Conservation (phyloP, 2,797 vertebrate species). For the Cuniculus paca region DNA sequence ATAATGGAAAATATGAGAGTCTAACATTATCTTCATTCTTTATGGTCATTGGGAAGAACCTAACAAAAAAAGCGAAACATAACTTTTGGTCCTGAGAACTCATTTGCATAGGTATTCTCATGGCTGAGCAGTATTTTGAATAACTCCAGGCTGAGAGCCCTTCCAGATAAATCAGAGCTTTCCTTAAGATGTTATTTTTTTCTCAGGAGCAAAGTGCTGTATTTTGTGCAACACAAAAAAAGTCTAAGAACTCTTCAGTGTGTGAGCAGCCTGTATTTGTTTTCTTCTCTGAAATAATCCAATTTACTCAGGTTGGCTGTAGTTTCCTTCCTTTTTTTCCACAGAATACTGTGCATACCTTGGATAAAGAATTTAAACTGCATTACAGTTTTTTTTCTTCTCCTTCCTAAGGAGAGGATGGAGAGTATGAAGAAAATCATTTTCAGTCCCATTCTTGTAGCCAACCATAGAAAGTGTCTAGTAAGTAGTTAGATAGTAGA, state of each 20-base stretch:
- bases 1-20: background rate
- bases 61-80: background rate
- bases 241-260: background rate
- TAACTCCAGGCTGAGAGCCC: slow-evolving; percentile 10
- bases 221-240: background rate
- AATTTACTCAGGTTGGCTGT: background rate
- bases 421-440: background rate
- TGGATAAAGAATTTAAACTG: background rate
- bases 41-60: background rate
- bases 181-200: slow-evolving; percentile 37
- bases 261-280: slow-evolving; percentile 14
- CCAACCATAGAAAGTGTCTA: background rate
- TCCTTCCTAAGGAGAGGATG: background rate
- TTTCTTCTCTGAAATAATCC: slow-evolving; percentile 4
- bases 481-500: background rate
- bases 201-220: background rate
- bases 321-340: background rate
- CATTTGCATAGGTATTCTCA: background rate
- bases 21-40: background rate
- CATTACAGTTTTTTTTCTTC: background rate
- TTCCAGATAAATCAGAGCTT: slow-evolving; percentile 44
- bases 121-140: background rate
- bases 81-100: background rate
- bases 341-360: background rate
- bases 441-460: slow-evolving; percentile 9